Evolutionary conservation across 2,797 vertebrate genomes (phyloP).

Genomic region (Arvicola amphibius): DNA sequence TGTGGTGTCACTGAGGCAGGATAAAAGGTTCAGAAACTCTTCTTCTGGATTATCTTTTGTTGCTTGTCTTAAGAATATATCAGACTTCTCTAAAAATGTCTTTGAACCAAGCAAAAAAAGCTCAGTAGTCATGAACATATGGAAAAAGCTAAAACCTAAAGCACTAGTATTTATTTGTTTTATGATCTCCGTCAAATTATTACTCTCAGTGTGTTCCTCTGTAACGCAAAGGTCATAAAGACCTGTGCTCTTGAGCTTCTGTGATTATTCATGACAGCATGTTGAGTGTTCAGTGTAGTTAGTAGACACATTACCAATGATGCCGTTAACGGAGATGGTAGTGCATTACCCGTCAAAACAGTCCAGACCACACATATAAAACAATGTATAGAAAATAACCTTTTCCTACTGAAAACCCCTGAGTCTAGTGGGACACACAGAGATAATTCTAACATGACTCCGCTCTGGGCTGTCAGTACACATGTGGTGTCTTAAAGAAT

Average conservation of each 20-base stretch:
- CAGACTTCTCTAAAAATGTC: background rate
- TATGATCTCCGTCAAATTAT: slow-evolving; percentile 7
- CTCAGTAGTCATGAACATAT: background rate
- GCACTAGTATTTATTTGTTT: slow-evolving; percentile 18
- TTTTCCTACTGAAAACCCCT: background rate
- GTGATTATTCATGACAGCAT: background rate
- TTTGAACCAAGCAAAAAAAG: slow-evolving; percentile 43
- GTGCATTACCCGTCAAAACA: background rate
- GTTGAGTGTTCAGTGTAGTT: background rate
- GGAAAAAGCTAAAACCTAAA: background rate
- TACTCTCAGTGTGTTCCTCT: slow-evolving; percentile 56
- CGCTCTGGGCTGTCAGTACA: background rate
- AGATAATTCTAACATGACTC: background rate
- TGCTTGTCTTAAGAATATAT: background rate
- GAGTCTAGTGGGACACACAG: background rate
- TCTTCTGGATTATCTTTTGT: background rate
- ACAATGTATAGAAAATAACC: slow-evolving; percentile 36
- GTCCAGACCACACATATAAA: slow-evolving; percentile 1
- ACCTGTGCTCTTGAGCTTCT: background rate
- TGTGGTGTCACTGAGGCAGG: slow-evolving; percentile 16
- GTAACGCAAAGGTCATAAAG: slow-evolving; percentile 1
- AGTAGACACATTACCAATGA: background rate
- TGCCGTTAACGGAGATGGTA: background rate
- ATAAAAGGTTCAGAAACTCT: slow-evolving; percentile 5
- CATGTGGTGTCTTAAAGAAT: slow-evolving; percentile 38